Base-by-base conservation (phyloP, 2,797 vertebrate genomes). In the Notolabrus celidotus region DNA sequence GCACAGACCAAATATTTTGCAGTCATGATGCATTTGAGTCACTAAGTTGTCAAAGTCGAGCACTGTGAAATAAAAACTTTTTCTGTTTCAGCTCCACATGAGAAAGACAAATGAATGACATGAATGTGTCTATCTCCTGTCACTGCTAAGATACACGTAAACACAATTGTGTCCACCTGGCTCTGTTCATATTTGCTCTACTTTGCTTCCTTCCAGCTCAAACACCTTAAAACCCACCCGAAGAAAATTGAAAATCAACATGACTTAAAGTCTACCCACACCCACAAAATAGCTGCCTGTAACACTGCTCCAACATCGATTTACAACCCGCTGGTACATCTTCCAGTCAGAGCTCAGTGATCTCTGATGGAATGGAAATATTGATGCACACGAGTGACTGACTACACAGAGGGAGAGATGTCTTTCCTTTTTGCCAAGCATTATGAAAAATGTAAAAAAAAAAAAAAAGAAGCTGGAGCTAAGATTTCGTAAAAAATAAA, bases 291-390 rank as follows among this genome's bases (percentile, higher is more conserved):
- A 62, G 39, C 66, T 42, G 42, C 52, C 39, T 58, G 71, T 34
- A 80, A 65, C 63, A 66, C 51, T 72, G 58, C 42, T 74, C 54
- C 0, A 36, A 64, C 71, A 65, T 60, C 56, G 68, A 85, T 87
- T 76, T 75, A 70, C 64, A 68, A 67, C 45, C 71, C 34, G 61
- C 54, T 59, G 43, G 55, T 84, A 78, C 47, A 50, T 77, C 68
- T 59, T 68, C 61, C 59, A 57, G 80, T 74, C 73, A 67, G 71
- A 88, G 76, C 50, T 50, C 75, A 64, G 62, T 72, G 67, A 82
- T 79, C 74, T 75, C 80, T 69, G 67, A 85, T 79, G 77, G 79
- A 74, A 57, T 71, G 75, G 64, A 82, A 86, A 86, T 79, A 84
- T 75, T 80, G 82, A 85, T 54, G 67, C 22, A n/a, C 59, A 67